A percentile compares a stretch with the other conserved stretches of the same genome.
Conservation (phyloP, 2,113 vertebrate species). For the Mesembrinibis cayennensis region DNA sequence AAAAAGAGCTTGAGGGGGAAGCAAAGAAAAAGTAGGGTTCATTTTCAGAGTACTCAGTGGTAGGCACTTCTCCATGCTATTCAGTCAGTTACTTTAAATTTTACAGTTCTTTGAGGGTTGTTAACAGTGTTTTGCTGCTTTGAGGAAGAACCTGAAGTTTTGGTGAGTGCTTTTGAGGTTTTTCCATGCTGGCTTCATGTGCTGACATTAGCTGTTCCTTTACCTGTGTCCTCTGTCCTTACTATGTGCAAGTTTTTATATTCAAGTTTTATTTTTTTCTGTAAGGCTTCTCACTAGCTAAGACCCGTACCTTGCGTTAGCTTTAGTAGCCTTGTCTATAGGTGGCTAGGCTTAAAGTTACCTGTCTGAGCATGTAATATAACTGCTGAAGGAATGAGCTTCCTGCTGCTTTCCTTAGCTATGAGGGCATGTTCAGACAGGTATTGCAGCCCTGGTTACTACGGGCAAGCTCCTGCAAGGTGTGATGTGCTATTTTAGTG, state of each 20-base stretch:
- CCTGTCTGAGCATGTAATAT: neutral
- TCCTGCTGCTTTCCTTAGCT: neutral
- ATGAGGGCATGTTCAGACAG: neutral
- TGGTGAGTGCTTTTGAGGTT: neutral
- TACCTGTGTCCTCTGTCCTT: fast-evolving
- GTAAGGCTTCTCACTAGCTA: fast-evolving
- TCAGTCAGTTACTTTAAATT: fast-evolving
- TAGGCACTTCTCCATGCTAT: fast-evolving
- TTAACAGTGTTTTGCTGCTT: neutral
- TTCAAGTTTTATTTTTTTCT: neutral
- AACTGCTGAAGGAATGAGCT: neutral
- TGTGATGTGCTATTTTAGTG: neutral
- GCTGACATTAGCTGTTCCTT: neutral
- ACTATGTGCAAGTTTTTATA: neutral
- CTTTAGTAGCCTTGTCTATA: neutral
- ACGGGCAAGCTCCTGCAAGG: neutral
- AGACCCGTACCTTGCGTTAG: fast-evolving
- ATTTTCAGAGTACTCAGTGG: fast-evolving
- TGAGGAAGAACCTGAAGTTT: neutral
- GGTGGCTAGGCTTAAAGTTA: neutral
- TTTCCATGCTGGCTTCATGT: fast-evolving
- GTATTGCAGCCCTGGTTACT: neutral
- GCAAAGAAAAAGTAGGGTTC: fast-evolving
- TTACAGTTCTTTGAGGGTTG: fast-evolving
- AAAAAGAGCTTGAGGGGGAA: fast-evolving